phyloP scores from a whole-genome alignment of 2,888 invertebrate genomes.

The Heteromyza rotundicornis region DNA sequence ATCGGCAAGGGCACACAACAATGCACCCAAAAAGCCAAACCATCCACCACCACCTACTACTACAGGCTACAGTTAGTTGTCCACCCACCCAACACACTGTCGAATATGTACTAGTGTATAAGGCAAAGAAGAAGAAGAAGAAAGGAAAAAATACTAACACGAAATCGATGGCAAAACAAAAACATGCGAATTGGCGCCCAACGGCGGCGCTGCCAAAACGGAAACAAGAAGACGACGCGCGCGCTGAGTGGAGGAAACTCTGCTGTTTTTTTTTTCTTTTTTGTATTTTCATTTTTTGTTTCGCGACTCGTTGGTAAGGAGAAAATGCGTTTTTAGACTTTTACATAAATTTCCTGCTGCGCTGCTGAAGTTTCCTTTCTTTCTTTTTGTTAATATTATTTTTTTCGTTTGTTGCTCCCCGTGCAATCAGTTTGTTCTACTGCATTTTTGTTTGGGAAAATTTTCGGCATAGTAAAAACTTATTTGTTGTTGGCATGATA shows the following conservation, averaged over 20 bases:
- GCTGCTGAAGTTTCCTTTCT: neutral
- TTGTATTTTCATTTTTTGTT: too few relatives aligned
- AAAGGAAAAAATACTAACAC: constrained; percentile 8
- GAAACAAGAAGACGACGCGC: too few relatives aligned
- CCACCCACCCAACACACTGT: neutral
- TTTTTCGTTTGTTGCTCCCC: neutral
- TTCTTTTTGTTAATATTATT: neutral
- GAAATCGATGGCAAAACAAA: constrained; percentile 18
- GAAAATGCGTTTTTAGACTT: neutral
- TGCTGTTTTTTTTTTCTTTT: neutral
- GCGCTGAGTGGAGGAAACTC: neutral
- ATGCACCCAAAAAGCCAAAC: neutral
- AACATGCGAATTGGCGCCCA: constrained; percentile 14
- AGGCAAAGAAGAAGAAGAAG: too few relatives aligned
- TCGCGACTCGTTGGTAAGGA: too few relatives aligned
- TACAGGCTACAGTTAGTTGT: neutral
- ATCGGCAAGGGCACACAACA: constrained; percentile 2
- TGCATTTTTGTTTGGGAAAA: too few relatives aligned
- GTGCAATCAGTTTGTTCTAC: too few relatives aligned
- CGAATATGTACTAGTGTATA: too few relatives aligned
- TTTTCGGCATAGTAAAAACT: too few relatives aligned
- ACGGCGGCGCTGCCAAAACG: neutral
- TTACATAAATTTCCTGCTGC: neutral
- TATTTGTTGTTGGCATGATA: too few relatives aligned
- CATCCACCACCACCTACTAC: neutral